Evolutionary conservation across 1,140 invertebrate genomes (phyloP), one percentile per base, ranked within the genome.

Genomic region (Drosophila hydei): DNA sequence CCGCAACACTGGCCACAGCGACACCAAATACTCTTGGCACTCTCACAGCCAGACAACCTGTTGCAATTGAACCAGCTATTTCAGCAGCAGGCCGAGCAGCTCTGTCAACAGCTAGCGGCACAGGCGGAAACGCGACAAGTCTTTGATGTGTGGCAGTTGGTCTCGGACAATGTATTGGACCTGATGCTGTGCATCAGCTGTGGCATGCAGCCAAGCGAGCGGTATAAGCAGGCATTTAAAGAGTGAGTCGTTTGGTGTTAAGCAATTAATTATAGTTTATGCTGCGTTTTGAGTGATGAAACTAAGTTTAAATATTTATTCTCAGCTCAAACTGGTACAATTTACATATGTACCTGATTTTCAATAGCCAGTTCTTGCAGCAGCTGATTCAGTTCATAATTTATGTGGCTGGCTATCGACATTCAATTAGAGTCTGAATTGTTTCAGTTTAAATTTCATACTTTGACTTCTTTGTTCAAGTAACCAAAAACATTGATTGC

Each of bases 1-100:
- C n/a, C 40, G 11, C 61, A 76, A 6, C 63, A 78, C 8, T 85
- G 79, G 85, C 40, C 61, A n/a, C 51, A 72, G 9, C 59, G 79
- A 0, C 85, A 84, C 43, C 36, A 52, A 9, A 45, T 69, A 3
- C 45, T 89, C 3, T 50, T 48, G 0, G 7, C 38, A 0, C 52
- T 78, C 21, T 88, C 81, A 14, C 43, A 21, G 0, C 38, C 52
- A 0, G 40, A 51, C 0, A 78, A 75, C 33, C 21, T 71, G 30
- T 42, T 43, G n/a, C 47, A 54, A 0, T 23, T 80, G 0, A n/a
- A 6, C n/a, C 62, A 74, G 4, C 11, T 70, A 14, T 52, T 72
- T 9, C 47, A 43, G 18, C 62, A 73, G 14, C 62, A 76, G 42
- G 45, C 58, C 9, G 33, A 51, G 25, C 45, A 43, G 12, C 16